Evolutionary conservation across 2,888 invertebrate genomes (phyloP), one percentile per base, ranked within the genome.

Genomic region (Parapristionchus giblindavisi): DNA sequence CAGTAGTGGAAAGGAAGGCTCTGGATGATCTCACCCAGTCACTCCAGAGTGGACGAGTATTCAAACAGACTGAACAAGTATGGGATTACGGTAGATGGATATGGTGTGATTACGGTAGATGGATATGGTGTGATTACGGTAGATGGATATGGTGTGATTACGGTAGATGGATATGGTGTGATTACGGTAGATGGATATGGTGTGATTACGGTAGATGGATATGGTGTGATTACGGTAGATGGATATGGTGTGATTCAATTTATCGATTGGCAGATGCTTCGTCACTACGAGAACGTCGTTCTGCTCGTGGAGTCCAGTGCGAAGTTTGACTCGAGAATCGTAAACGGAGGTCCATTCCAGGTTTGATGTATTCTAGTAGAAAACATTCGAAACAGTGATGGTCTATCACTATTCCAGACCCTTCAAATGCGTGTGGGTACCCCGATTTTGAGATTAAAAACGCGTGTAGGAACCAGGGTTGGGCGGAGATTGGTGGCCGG

Each of bases 11-110:
- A 90, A 91, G 99, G 70, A 99, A 99, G 83, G 85, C 87, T 2
- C 80, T 98, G 79, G 95, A 94, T 6, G 98, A 99, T 91, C 91
- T 99, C 81, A 95, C 97, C 84, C 95, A 96, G 6, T 98, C 98
- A 0, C 90, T 99, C 40, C 94, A 95, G 89, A 94, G 93, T 58
- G 99, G 99, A 0, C 92, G 99, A 24, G 91, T 99, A 38, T 97
- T 95, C 89, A 94, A 94, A 87, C 99, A 99, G 89, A 94, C 95
- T 81, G 93, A 94, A 54, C 86, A 87, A 84, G 86, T 85, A 65
- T n/a, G n/a, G n/a, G n/a, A n/a, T n/a, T 27, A 65, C 27, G 36
- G 36, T 51, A 51, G 32, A n/a, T n/a, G n/a, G n/a, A n/a, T n/a
- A n/a, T n/a, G 21, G 24, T 24, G 24, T 14, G 40, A 48, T 5